A percentile compares a stretch with the other conserved stretches of the same genome.
Evolutionary conservation across 2,797 vertebrate species (phyloP).

Genomic region (Fistularia commersonii): DNA sequence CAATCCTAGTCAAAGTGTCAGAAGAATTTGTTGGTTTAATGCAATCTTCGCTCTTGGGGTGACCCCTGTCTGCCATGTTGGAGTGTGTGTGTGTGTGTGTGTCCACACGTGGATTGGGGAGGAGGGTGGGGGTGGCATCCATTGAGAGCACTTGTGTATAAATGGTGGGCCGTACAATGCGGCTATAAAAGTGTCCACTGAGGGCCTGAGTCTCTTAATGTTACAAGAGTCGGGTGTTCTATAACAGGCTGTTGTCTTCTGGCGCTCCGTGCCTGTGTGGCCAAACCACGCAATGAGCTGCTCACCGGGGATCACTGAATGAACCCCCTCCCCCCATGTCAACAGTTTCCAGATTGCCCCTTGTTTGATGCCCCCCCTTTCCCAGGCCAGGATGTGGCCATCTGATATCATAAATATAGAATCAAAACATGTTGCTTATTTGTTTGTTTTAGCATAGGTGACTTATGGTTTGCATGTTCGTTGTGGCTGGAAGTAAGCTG

Average conservation of each 20-base stretch:
- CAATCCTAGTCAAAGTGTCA: background rate
- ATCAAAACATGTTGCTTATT: background rate
- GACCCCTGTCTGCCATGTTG: constrained; percentile 22
- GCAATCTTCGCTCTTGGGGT: constrained; percentile 23
- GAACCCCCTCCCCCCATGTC: constrained; percentile 23
- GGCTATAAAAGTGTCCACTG: constrained; percentile 60
- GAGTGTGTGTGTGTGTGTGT: constrained; percentile 1
- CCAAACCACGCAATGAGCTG: constrained; percentile 48
- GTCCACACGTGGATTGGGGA: background rate
- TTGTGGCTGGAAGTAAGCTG: too few relatives aligned
- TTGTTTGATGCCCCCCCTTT: constrained; percentile 1
- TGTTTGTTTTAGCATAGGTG: background rate
- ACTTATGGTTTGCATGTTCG: background rate
- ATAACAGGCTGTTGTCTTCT: constrained; percentile 34
- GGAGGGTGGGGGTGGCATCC: constrained; percentile 17
- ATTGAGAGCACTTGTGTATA: constrained; percentile 25
- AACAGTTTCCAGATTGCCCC: constrained; percentile 6
- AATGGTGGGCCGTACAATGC: constrained; percentile 55
- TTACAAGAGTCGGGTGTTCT: constrained; percentile 38
- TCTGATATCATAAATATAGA: too few relatives aligned
- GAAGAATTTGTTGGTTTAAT: constrained; percentile 7
- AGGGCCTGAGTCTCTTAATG: constrained; percentile 58
- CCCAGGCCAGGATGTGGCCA: too few relatives aligned
- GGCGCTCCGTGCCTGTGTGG: constrained; percentile 38
- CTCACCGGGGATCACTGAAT: constrained; percentile 39